These are phyloP conservation scores for Colaptes auratus DNA, from an alignment of 2,113 vertebrate genomes.

Conservation along the genomic window DNA sequence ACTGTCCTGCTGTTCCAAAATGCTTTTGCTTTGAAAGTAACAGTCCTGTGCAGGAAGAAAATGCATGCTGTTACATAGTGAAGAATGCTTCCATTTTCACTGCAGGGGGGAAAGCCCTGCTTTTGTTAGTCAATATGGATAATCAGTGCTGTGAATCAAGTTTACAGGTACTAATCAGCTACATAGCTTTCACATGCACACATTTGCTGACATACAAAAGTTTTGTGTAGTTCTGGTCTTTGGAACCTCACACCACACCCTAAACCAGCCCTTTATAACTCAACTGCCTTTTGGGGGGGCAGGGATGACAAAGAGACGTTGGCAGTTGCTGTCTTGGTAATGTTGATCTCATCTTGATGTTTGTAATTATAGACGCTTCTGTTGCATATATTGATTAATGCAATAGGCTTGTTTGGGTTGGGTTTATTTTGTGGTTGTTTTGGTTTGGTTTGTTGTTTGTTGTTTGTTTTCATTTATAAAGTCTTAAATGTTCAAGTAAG, in stretches of 20 bases:
- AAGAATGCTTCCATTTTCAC: not conserved
- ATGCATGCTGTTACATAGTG: not conserved
- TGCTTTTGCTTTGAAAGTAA: not conserved
- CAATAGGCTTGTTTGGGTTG: no score
- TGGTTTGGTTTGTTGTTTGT: not conserved
- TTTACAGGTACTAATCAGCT: not conserved
- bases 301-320: not conserved
- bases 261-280: not conserved
- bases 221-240: conserved; percentile 19
- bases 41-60: not conserved
- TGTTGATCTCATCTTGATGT: not conserved
- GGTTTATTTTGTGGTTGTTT: no score
- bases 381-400: not conserved
- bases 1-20: not conserved
- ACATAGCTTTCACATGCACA: not conserved
- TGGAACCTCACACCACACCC: not conserved
- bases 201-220: not conserved
- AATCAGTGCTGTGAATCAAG: not conserved
- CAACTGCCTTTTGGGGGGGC: not conserved
- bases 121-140: not conserved
- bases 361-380: not conserved
- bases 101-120: accelerated
- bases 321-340: not conserved
- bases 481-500: not conserved
- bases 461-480: not conserved